A percentile compares a stretch with the other conserved stretches of the same genome.
These are phyloP conservation scores for Philantomba maxwellii DNA, from an alignment of 2,113 vertebrate species.

Conservation along the genomic window DNA sequence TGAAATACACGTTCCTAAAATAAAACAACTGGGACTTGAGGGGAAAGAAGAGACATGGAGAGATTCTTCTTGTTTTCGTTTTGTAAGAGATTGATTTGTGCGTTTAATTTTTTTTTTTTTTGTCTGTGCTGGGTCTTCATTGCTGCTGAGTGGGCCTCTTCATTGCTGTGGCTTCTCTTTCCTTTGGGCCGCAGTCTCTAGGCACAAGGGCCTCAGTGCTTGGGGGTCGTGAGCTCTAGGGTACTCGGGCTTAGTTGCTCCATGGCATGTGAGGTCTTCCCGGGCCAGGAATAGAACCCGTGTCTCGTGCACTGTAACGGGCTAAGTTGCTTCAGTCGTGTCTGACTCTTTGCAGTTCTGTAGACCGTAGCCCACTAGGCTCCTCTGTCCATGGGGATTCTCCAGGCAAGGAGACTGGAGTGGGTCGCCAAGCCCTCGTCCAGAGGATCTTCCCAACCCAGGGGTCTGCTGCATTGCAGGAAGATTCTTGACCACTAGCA, in stretches of 20 bases:
- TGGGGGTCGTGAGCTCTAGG: neutral
- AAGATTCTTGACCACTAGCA: neutral
- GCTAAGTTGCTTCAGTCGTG: neutral
- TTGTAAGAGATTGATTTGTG: neutral
- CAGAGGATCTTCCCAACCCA: neutral
- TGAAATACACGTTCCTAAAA: neutral
- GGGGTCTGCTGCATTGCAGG: neutral
- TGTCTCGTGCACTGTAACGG: accelerated
- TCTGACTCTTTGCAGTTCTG: neutral
- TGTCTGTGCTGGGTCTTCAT: neutral
- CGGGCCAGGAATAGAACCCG: accelerated
- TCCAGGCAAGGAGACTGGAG: neutral
- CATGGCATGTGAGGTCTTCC: neutral
- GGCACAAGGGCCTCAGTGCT: neutral
- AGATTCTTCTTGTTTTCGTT: neutral
- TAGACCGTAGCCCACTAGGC: neutral
- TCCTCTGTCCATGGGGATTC: neutral
- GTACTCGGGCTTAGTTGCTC: neutral
- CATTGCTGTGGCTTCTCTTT: neutral
- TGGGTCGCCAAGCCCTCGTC: neutral
- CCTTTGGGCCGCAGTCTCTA: neutral
- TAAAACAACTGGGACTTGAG: neutral
- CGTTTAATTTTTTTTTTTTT: neutral
- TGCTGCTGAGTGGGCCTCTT: neutral
- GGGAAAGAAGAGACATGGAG: neutral